These are phyloP conservation scores for Silurus lanzhouensis DNA, from an alignment of 2,797 vertebrate species.

Conservation along the genomic window DNA sequence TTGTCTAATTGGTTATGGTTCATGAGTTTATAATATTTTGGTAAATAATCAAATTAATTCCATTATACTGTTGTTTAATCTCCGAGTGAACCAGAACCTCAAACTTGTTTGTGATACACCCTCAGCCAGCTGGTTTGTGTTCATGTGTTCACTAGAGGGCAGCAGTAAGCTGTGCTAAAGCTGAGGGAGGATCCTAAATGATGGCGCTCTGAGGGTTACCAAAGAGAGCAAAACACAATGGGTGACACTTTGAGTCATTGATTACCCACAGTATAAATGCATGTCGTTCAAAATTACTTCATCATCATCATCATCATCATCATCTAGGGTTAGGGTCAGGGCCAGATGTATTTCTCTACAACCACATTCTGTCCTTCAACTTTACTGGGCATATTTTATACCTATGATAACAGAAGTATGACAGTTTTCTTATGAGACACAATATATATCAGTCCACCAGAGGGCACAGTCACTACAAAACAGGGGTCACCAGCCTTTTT, in stretches of 20 bases:
- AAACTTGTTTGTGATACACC: neutral
- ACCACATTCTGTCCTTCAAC: neutral
- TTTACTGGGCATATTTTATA: neutral
- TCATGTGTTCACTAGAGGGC: slow-evolving; percentile 53
- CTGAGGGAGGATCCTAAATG: neutral
- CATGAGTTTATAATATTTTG: neutral
- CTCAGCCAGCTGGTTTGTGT: neutral
- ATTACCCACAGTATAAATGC: neutral
- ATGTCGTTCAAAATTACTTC: neutral
- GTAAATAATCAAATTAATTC: neutral
- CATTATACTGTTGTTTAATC: neutral
- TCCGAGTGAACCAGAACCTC: neutral
- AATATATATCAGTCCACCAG: neutral
- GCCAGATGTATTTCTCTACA: neutral
- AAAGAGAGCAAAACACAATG: neutral
- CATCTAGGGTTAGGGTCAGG: neutral
- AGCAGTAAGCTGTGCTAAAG: neutral
- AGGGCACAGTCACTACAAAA: neutral
- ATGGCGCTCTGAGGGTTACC: slow-evolving; percentile 1
- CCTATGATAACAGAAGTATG: neutral
- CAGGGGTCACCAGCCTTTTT: no score
- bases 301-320: neutral
- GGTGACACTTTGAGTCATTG: neutral
- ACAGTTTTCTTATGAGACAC: neutral
- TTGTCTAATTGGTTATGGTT: neutral